These are phyloP conservation scores for Ecdyonurus torrentis DNA, from an alignment of 2,888 invertebrate genomes.

Conservation along the genomic window DNA sequence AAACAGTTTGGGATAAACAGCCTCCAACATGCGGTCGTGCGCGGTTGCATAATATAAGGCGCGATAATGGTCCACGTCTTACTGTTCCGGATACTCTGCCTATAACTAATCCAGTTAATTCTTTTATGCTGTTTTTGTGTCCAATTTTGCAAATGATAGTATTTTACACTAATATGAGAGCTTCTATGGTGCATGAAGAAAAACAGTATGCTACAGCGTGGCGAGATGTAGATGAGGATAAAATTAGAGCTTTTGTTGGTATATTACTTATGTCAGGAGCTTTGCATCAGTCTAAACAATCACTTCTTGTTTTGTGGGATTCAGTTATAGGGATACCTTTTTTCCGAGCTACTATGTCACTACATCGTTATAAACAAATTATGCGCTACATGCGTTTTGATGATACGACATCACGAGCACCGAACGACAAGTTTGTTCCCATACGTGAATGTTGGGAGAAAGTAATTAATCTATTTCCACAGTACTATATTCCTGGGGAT, in stretches of 20 bases:
- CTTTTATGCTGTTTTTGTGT: not conserved
- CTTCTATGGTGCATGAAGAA: not conserved
- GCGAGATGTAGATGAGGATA: not conserved
- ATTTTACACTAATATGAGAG: not conserved
- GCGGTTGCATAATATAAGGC: not conserved
- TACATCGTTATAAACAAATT: not conserved
- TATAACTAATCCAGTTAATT: not conserved
- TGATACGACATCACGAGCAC: not conserved
- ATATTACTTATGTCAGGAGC: not conserved
- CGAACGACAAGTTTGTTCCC: not conserved
- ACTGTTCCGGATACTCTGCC: not conserved
- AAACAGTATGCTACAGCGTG: not conserved
- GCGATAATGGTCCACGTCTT: not conserved
- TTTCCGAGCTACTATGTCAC: not conserved
- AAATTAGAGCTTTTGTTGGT: not conserved
- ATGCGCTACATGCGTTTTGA: not conserved
- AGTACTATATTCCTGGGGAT: not conserved
- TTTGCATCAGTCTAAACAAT: not conserved
- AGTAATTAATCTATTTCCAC: not conserved
- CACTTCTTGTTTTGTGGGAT: not conserved
- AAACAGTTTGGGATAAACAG: not conserved
- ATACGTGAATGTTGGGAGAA: not conserved
- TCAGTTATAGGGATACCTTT: not conserved
- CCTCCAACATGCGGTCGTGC: not conserved
- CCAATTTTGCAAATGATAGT: not conserved